A percentile compares a stretch with the other conserved stretches of the same genome.
Evolutionary conservation across 2,888 invertebrate genomes (phyloP).

Genomic region (Lasius platythorax): DNA sequence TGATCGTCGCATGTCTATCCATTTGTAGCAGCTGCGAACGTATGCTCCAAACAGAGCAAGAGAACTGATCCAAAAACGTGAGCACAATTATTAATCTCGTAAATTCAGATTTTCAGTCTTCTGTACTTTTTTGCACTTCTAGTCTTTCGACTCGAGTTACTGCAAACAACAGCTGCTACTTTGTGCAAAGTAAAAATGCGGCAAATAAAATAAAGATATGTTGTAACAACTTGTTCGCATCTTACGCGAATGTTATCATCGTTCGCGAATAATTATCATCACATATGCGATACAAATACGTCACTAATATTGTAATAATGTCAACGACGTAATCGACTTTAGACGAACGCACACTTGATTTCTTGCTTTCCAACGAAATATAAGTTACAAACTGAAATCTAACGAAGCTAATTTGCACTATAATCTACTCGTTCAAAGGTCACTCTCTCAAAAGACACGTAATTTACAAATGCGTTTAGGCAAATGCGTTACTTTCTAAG

Average conservation of each 20-base stretch:
- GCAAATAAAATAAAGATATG: neutral
- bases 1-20: slow-evolving; percentile 44
- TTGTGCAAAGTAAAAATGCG: neutral
- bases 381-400: slow-evolving; percentile 20
- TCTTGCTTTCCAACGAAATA: slow-evolving; percentile 17
- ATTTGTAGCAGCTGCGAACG: neutral
- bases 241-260: neutral
- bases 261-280: slow-evolving; percentile 10
- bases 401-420: slow-evolving; percentile 29
- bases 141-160: neutral
- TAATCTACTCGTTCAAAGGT: slow-evolving; percentile 49
- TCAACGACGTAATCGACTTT: neutral
- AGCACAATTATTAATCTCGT: neutral
- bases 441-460: neutral
- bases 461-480: slow-evolving; percentile 19
- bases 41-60: neutral
- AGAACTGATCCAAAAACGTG: neutral
- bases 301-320: slow-evolving; percentile 13
- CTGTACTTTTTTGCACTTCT: neutral
- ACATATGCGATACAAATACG: neutral
- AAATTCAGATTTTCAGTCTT: neutral
- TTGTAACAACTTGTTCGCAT: neutral
- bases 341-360: neutral
- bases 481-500: slow-evolving; percentile 30
- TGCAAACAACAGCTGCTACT: neutral